Evolutionary conservation across 1,140 invertebrate genomes (phyloP), one percentile per base, ranked within the genome.

Genomic region (Limonius californicus): DNA sequence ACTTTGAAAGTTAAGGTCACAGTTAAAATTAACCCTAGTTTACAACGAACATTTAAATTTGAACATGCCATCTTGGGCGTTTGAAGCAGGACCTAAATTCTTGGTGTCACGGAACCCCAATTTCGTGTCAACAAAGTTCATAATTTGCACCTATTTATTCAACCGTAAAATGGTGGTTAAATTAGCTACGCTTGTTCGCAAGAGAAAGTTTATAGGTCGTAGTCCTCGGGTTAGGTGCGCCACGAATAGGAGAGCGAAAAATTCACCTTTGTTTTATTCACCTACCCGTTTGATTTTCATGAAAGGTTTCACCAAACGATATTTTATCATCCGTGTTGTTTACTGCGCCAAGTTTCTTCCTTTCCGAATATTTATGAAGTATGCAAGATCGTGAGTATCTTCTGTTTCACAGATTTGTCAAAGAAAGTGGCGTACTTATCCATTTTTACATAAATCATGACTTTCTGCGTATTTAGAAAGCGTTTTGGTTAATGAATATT

Each of bases 301-400:
- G 45, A 18, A 50, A 50, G 45, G 16, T 19, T 50, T 50, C 4
- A 50, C 15, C 20, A 18, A 50, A 50, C 45, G 45, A 50, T 50
- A 39, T 39, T 21, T 50, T 50, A 50, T 50, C 45, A 50, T 50
- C 45, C 45, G 15, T 50, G 7, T 50, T 50, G 45, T 50, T 50
- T 50, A 50, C 45, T 50, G 15, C 19, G 19, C 15, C 18, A 18
- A 50, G 45, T 18, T 50, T 50, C 45, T 50, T 50, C 45, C 45
- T 50, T 50, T 50, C 19, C 45, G 45, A 50, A 50, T 50, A 50
- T 50, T 50, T 50, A 50, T 50, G 45, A 50, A 50, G 45, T 50
- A 50, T 19, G 45, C 45, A 50, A 50, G 20, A 19, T 50, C 45
- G 12, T 50, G 45, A 18, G 19, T 50, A 19, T 50, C 19, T 50